Conservation (phyloP, 2,888 invertebrate genomes). For the Sympetrum striolatum region DNA sequence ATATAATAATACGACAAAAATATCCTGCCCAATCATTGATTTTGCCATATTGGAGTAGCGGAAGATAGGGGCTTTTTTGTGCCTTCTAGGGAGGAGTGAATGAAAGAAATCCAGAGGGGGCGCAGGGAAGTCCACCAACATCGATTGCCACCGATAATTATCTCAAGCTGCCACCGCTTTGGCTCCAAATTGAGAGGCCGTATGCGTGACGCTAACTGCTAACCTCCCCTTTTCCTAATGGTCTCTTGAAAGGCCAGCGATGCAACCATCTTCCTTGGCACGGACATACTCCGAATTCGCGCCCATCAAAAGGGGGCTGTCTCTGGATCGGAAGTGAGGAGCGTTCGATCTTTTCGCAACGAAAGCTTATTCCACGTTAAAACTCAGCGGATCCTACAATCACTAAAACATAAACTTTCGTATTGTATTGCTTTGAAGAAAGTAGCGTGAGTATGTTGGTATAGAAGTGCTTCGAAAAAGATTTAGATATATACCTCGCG, state of each 20-base stretch:
- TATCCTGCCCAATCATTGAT: too few relatives aligned
- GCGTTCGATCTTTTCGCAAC: too few relatives aligned
- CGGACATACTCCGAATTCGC: not conserved
- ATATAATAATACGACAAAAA: too few relatives aligned
- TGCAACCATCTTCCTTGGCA: not conserved
- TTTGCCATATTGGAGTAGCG: too few relatives aligned
- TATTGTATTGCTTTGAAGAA: too few relatives aligned
- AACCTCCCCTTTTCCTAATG: not conserved
- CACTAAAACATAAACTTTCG: too few relatives aligned
- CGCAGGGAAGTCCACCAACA: not conserved
- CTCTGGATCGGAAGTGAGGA: too few relatives aligned
- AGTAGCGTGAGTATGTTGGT: too few relatives aligned
- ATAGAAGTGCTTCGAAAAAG: too few relatives aligned
- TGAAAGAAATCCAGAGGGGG: not conserved
- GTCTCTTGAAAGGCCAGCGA: not conserved
- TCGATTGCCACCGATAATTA: not conserved
- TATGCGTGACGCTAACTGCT: not conserved
- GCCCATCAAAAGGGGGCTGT: not conserved
- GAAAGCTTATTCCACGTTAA: too few relatives aligned
- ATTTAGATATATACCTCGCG: too few relatives aligned
- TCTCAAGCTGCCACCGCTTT: not conserved
- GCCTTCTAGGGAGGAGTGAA: not conserved
- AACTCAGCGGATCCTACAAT: too few relatives aligned
- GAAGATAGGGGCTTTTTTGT: not conserved
- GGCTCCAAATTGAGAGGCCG: not conserved